Percentiles rank a stretch among this genome's conserved stretches.
Evolutionary conservation across 2,888 invertebrate species (phyloP).

Genomic region (Philhelius pedissequus): DNA sequence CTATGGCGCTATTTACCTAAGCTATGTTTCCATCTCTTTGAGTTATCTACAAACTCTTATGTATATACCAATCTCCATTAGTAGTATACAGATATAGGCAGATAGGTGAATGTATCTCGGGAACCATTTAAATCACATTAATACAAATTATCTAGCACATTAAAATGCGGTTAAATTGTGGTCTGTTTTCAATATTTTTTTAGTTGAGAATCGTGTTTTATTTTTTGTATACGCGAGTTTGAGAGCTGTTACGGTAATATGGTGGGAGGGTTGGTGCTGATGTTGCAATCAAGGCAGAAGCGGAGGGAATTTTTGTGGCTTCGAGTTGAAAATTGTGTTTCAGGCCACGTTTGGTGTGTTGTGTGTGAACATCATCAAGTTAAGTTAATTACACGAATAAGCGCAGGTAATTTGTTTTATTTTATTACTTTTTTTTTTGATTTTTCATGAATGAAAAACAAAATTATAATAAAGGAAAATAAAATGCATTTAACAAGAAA

Average conservation of each 20-base stretch:
- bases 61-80: not conserved
- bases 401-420: conserved; percentile 44
- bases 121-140: conserved; percentile 66
- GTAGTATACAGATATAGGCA: not conserved
- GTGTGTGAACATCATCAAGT: conserved; percentile 53
- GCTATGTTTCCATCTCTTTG: conserved; percentile 3
- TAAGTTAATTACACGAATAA: conserved; percentile 63
- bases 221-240: not conserved
- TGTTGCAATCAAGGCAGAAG: not conserved
- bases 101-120: conserved; percentile 33
- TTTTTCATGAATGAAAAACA: conserved; percentile 37
- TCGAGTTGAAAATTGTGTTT: conserved; percentile 11
- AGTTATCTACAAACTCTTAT: not conserved
- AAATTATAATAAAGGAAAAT: conserved; percentile 9
- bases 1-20: conserved; percentile 14
- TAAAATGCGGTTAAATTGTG: conserved; percentile 65
- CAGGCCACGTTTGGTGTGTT: conserved; percentile 17
- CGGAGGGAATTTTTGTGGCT: conserved; percentile 27
- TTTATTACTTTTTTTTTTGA: not conserved
- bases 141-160: conserved; percentile 68
- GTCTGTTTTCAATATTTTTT: conserved; percentile 43
- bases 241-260: not conserved
- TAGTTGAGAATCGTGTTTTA: conserved; percentile 18
- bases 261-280: not conserved
- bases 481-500: conserved; percentile 53